A percentile compares a stretch with the other conserved stretches of the same genome.
Conservation (phyloP, 1,140 invertebrate genomes). For the Diachasmimorpha longicaudata region DNA sequence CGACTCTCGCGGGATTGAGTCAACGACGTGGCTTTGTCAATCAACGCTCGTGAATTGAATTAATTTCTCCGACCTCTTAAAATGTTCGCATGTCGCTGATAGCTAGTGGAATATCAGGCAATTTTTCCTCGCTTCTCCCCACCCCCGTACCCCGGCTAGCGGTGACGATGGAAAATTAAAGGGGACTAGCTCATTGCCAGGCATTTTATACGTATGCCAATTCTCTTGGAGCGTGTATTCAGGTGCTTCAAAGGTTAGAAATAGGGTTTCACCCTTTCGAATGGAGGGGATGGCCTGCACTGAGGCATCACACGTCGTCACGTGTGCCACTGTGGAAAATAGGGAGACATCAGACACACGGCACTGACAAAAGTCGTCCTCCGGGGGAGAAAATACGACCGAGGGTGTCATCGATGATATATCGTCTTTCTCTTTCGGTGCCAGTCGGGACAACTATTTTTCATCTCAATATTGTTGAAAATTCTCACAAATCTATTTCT, state of each 20-base stretch:
- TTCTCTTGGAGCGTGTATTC: background rate
- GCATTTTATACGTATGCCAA: background rate
- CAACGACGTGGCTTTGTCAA: conserved; percentile 37
- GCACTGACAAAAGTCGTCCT: background rate
- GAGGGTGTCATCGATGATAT: conserved; percentile 16
- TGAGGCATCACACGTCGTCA: background rate
- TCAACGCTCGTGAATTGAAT: conserved; percentile 33
- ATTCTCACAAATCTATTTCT: too few species aligned
- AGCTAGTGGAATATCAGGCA: background rate
- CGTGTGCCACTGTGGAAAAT: background rate
- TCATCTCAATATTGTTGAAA: background rate
- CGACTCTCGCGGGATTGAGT: conserved; percentile 30
- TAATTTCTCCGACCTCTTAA: conserved; percentile 29
- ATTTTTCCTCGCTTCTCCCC: background rate
- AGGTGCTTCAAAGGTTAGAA: background rate
- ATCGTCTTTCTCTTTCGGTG: background rate
- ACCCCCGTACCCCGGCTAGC: too few species aligned
- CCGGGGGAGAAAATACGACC: background rate
- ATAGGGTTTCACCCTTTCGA: conserved; percentile 2
- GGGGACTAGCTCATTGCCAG: background rate
- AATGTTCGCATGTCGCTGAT: background rate
- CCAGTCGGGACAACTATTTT: background rate
- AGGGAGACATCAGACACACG: background rate
- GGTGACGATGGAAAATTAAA: background rate
- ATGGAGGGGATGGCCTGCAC: background rate